These are phyloP conservation scores for Rhingia campestris DNA, from an alignment of 2,888 invertebrate genomes.

Conservation along the genomic window DNA sequence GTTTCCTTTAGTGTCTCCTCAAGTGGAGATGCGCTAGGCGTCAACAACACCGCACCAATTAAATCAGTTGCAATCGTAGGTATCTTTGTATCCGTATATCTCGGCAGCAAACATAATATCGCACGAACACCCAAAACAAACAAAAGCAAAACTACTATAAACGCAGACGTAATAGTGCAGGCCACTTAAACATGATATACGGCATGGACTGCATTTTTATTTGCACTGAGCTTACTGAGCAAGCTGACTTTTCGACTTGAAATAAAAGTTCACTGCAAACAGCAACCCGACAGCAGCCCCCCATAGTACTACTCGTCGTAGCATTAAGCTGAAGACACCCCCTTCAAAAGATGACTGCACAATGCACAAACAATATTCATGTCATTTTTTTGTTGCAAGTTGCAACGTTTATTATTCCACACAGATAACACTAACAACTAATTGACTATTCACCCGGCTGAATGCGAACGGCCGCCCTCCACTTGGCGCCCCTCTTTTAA, in stretches of 20 bases:
- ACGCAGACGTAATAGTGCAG: conserved; percentile 61
- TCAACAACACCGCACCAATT: conserved; percentile 44
- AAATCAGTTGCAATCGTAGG: conserved; percentile 16
- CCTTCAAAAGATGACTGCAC: conserved; percentile 39
- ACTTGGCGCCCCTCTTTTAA: not conserved
- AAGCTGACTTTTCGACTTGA: conserved; percentile 31
- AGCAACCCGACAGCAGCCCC: not conserved
- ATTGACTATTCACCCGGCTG: conserved; percentile 63
- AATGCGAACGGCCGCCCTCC: conserved; percentile 33
- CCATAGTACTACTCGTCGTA: not conserved
- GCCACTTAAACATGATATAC: conserved; percentile 54
- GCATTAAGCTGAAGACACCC: not conserved
- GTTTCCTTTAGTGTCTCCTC: conserved; percentile 41
- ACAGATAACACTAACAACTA: conserved; percentile 61
- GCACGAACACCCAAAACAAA: conserved; percentile 21
- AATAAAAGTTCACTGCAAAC: conserved; percentile 43
- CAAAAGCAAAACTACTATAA: conserved; percentile 29
- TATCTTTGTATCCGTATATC: conserved; percentile 13
- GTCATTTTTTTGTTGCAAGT: conserved; percentile 9
- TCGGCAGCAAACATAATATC: not conserved
- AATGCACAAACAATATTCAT: conserved; percentile 39
- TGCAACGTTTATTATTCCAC: conserved; percentile 47
- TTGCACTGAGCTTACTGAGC: conserved; percentile 41
- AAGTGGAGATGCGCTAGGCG: conserved; percentile 40
- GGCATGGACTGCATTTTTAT: conserved; percentile 61